phyloP scores from a whole-genome alignment of 1,140 invertebrate genomes.

The Macrocentrus cingulum region DNA sequence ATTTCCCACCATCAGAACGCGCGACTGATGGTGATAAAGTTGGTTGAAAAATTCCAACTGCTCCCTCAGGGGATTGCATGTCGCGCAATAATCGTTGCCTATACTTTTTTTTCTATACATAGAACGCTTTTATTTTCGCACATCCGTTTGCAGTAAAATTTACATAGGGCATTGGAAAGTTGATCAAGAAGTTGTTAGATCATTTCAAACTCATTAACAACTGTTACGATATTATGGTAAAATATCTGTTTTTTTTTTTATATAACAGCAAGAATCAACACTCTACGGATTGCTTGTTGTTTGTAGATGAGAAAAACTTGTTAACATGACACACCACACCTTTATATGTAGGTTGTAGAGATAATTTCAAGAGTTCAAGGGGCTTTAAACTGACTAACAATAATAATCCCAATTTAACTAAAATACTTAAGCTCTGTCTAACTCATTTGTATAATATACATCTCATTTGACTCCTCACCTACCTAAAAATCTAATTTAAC shows the following conservation, averaged over 20 bases:
- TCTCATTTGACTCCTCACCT: no score
- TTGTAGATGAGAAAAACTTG: no score
- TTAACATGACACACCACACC: no score
- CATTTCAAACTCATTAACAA: no score
- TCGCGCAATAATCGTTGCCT: neutral
- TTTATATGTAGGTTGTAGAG: no score
- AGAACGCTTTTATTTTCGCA: neutral
- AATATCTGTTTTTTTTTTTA: no score
- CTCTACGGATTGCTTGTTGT: no score
- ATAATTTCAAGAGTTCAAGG: neutral
- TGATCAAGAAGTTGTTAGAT: no score
- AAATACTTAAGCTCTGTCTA: conserved; percentile 10
- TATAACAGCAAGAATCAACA: no score
- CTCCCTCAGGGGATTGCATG: conserved; percentile 6
- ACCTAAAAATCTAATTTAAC: no score
- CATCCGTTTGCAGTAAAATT: neutral
- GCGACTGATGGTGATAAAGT: neutral
- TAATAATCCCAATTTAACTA: conserved; percentile 14
- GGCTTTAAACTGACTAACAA: neutral
- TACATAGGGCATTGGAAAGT: neutral
- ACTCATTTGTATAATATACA: no score
- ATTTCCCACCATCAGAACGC: conserved; percentile 6
- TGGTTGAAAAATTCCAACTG: neutral
- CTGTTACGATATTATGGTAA: no score
- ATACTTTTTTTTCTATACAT: neutral